Base-by-base conservation (phyloP, 2,888 invertebrate genomes). In the Apamea sordens region DNA sequence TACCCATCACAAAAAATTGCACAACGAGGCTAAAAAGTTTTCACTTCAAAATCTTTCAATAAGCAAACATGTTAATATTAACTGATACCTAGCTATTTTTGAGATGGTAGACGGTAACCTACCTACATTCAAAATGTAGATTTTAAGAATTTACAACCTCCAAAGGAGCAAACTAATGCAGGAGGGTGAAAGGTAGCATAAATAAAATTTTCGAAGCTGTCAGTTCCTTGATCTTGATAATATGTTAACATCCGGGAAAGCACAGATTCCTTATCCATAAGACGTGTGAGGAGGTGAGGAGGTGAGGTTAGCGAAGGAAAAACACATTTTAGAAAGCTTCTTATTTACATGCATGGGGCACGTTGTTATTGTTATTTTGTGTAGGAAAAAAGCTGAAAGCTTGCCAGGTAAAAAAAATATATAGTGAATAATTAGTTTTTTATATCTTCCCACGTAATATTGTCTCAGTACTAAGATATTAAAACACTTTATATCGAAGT, bases 181-280 rank as follows among this genome's bases (percentile, higher is more conserved):
- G 32, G 53, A 69, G 21, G 28, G 76, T 15, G 32, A 56, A 67
- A 64, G 36, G 63, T 44, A 21, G 69, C 61, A 79, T 73, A 76
- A 77, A 81, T 79, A 75, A 79, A 67, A 67, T 63, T 64, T 71
- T 81, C 63, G 32, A 63, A 76, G 73, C 69, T 84, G 73, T 79
- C 79, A 76, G 18, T 65, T 41, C 18, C 71, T 56, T 83, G 73
- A 84, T 84, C 73, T 70, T 68, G 70, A 77, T 81, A 86, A 86
- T 84, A 86, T 81, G 75, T 86, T 79, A 84, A 76, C 71, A 77
- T 74, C 72, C 69, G 70, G 68, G 61, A 77, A 44, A 63, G 61
- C 41, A 68, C 53, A 63, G 79, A 81, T 81, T 79, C 44, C 56
- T 72, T 73, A 76, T 77, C 76, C 68, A 50, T 24, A 36, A 36